Evolutionary conservation across 2,113 vertebrate genomes (phyloP).

Genomic region (Tinamus guttatus): DNA sequence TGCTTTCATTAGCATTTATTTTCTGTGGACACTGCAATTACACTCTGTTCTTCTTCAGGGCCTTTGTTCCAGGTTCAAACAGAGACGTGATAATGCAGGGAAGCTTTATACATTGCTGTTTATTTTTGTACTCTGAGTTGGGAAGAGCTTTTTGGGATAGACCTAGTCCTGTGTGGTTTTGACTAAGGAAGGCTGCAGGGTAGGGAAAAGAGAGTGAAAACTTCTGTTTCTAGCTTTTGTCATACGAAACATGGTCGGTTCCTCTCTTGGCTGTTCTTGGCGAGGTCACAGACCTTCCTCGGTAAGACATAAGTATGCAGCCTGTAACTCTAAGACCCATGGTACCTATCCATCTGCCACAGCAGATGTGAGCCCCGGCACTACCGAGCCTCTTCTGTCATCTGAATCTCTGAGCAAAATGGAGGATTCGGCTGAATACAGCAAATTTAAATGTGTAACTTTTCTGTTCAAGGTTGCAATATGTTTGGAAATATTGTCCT

Average conservation of each 20-base stretch:
- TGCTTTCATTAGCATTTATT: conserved; percentile 61
- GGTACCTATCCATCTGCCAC: conserved; percentile 60
- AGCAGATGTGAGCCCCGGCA: conserved; percentile 30
- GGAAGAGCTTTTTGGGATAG: conserved; percentile 52
- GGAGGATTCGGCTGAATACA: conserved; percentile 56
- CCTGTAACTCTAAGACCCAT: background rate
- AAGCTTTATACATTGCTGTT: conserved; percentile 50
- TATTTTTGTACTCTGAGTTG: conserved; percentile 65
- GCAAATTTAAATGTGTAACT: conserved; percentile 13
- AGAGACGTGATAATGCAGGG: conserved; percentile 47
- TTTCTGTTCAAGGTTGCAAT: conserved; percentile 45
- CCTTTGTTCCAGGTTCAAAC: conserved; percentile 53
- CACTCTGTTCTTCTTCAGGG: conserved; percentile 65
- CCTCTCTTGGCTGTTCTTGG: background rate
- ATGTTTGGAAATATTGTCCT: conserved; percentile 36
- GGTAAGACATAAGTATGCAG: background rate
- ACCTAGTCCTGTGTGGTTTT: background rate
- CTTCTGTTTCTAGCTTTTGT: background rate
- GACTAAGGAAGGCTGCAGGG: background rate
- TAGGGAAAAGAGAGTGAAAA: background rate
- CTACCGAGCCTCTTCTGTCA: conserved; percentile 34
- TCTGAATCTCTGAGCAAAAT: background rate
- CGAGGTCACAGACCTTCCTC: background rate
- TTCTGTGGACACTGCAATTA: conserved; percentile 68
- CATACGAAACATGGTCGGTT: background rate